Conservation (phyloP, 2,113 vertebrate genomes). For the Thermophis baileyi region DNA sequence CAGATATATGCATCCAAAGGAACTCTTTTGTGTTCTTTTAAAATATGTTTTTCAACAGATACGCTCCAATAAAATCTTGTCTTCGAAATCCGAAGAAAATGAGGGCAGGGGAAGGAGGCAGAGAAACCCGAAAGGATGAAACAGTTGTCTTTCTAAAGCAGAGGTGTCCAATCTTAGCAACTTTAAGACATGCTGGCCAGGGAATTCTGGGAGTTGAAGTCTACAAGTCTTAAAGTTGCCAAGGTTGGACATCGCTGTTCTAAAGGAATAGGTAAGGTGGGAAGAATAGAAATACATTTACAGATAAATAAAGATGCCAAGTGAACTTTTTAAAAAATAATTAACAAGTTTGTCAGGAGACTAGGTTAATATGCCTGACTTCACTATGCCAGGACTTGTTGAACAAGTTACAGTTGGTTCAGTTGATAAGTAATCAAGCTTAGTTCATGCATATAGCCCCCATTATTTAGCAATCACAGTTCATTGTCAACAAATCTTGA, state of each 20-base stretch:
- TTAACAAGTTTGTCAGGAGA: background rate
- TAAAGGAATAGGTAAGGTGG: background rate
- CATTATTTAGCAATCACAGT: background rate
- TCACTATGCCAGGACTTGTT: background rate
- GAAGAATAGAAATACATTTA: background rate
- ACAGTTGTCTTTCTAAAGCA: background rate
- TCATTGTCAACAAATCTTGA: background rate
- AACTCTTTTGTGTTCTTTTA: background rate
- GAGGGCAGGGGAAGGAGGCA: background rate
- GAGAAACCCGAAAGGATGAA: background rate
- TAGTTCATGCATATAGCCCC: background rate
- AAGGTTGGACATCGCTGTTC: background rate
- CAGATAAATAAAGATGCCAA: background rate
- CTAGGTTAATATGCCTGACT: background rate
- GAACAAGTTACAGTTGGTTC: background rate
- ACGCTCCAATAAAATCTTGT: background rate
- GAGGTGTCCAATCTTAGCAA: background rate
- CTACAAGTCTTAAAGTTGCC: background rate
- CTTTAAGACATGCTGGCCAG: background rate
- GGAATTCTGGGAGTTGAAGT: background rate
- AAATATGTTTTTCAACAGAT: background rate
- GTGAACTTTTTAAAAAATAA: background rate
- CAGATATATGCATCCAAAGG: background rate
- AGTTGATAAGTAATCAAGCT: background rate
- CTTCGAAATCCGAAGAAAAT: background rate